phyloP scores from a whole-genome alignment of 30 jellyfish, hydroid and myxozoan species.

The Aurelia aurita complex sp. Pacific region DNA sequence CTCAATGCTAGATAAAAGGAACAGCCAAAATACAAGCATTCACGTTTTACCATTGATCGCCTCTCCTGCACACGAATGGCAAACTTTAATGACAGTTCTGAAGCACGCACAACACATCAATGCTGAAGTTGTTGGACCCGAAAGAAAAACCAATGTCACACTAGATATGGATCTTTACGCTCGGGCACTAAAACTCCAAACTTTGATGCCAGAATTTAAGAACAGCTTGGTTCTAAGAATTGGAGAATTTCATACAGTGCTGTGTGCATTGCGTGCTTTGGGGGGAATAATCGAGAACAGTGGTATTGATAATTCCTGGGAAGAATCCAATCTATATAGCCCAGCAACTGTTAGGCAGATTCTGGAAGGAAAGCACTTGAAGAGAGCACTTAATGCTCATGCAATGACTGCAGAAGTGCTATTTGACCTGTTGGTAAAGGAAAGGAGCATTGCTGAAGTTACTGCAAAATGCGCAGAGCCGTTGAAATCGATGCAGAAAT shows the following conservation, averaged over 20 bases:
- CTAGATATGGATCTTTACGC: slow-evolving; percentile 33
- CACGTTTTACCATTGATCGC: slow-evolving; percentile 17
- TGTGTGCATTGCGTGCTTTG: slow-evolving; percentile 29
- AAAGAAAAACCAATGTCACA: slow-evolving; percentile 10
- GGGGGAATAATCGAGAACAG: slow-evolving; percentile 7
- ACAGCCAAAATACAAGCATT: slow-evolving; percentile 2
- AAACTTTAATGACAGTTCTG: not conserved
- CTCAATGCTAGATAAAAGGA: slow-evolving; percentile 11
- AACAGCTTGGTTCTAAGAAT: slow-evolving; percentile 25
- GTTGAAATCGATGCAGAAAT: not conserved
- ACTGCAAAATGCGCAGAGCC: not conserved
- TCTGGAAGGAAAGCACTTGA: slow-evolving; percentile 17
- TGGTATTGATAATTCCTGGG: slow-evolving; percentile 35
- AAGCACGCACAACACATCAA: slow-evolving; percentile 19
- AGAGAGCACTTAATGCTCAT: slow-evolving; percentile 33
- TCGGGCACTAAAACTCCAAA: slow-evolving; percentile 23
- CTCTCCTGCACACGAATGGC: slow-evolving; percentile 21
- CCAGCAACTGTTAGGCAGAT: slow-evolving; percentile 12
- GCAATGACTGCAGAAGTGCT: not conserved
- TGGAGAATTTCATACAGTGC: slow-evolving; percentile 29
- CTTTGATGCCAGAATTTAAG: not conserved
- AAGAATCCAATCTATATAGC: slow-evolving; percentile 5
- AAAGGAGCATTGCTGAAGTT: not conserved
- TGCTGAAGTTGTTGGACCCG: slow-evolving; percentile 20
- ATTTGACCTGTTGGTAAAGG: not conserved